Conservation (phyloP, 1,140 invertebrate species). For the Apocrypta bakeri region DNA sequence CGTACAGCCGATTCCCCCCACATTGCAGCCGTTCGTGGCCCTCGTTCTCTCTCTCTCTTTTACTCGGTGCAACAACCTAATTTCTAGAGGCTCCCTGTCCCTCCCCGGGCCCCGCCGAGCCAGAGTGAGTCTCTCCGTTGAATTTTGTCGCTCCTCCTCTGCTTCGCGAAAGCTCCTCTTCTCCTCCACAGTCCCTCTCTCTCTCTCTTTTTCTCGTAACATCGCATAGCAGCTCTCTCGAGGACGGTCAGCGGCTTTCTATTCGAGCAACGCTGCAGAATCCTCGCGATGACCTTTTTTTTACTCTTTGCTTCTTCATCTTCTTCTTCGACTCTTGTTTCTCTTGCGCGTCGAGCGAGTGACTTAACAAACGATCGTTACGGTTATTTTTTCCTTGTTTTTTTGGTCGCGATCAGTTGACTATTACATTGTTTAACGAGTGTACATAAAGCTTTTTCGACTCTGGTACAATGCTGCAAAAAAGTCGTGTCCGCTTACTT, state of each 20-base stretch:
- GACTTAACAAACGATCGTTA: not conserved
- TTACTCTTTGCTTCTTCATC: not conserved
- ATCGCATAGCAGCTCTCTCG: slow-evolving; percentile 12
- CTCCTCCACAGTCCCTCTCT: too few relatives aligned
- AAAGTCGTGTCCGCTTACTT: too few relatives aligned
- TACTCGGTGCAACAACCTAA: slow-evolving; percentile 74
- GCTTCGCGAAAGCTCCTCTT: slow-evolving; percentile 45
- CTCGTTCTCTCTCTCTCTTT: not conserved
- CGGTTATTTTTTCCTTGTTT: too few relatives aligned
- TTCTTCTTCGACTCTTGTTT: not conserved
- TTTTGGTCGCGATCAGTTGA: too few relatives aligned
- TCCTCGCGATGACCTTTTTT: slow-evolving; percentile 12
- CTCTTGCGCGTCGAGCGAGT: not conserved
- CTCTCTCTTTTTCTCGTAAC: slow-evolving; percentile 49
- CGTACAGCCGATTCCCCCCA: slow-evolving; percentile 48
- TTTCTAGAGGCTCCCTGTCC: slow-evolving; percentile 70
- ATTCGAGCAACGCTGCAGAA: slow-evolving; percentile 6
- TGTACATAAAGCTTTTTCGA: too few relatives aligned
- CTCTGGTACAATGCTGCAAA: too few relatives aligned
- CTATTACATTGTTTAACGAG: too few relatives aligned
- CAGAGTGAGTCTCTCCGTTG: not conserved
- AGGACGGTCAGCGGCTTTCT: slow-evolving; percentile 48
- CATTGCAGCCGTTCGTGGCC: slow-evolving; percentile 50
- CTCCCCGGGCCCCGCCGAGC: not conserved
- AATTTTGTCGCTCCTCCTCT: slow-evolving; percentile 48